phyloP scores from a whole-genome alignment of 2,797 vertebrate species.

The Odontamblyopus rebecca region DNA sequence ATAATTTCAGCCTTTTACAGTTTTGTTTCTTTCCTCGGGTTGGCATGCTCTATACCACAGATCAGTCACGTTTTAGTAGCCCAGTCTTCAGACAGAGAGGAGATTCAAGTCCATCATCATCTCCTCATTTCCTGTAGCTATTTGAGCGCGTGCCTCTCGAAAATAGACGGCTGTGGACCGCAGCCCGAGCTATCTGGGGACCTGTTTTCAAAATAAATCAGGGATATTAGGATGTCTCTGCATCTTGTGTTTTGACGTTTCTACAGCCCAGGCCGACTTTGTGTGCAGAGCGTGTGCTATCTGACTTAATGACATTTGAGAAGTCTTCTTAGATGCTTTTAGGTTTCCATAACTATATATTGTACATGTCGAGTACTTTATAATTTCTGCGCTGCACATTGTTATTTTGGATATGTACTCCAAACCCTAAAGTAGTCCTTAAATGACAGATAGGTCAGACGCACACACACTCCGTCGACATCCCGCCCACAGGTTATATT shows the following conservation, averaged over 20 bases:
- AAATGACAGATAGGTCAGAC: slow-evolving; percentile 76
- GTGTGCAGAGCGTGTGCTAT: slow-evolving; percentile 66
- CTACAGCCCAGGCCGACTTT: slow-evolving; percentile 55
- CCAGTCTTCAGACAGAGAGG: slow-evolving; percentile 63
- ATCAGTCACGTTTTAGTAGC: slow-evolving; percentile 67
- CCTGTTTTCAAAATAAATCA: slow-evolving; percentile 69
- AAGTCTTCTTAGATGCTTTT: slow-evolving; percentile 76
- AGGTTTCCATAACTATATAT: slow-evolving; percentile 81
- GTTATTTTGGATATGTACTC: slow-evolving; percentile 85
- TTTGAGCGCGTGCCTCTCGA: slow-evolving; percentile 67
- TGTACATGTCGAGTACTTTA: slow-evolving; percentile 82
- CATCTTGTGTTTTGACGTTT: slow-evolving; percentile 76
- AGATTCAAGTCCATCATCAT: slow-evolving; percentile 77
- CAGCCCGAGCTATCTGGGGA: slow-evolving; percentile 68
- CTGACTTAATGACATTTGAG: slow-evolving; percentile 72
- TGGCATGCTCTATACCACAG: slow-evolving; percentile 59
- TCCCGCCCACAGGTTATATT: slow-evolving; percentile 84
- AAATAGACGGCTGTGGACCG: slow-evolving; percentile 68
- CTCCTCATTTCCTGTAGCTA: slow-evolving; percentile 77
- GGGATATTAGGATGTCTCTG: slow-evolving; percentile 75
- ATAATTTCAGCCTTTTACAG: slow-evolving; percentile 8
- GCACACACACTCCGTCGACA: slow-evolving; percentile 64
- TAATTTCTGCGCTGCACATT: slow-evolving; percentile 82
- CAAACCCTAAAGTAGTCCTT: slow-evolving; percentile 81
- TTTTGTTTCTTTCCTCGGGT: slow-evolving; percentile 44